Percentiles rank a stretch among this genome's conserved stretches.
Conservation (phyloP, 2,888 invertebrate species). For the Agrochola circellaris region DNA sequence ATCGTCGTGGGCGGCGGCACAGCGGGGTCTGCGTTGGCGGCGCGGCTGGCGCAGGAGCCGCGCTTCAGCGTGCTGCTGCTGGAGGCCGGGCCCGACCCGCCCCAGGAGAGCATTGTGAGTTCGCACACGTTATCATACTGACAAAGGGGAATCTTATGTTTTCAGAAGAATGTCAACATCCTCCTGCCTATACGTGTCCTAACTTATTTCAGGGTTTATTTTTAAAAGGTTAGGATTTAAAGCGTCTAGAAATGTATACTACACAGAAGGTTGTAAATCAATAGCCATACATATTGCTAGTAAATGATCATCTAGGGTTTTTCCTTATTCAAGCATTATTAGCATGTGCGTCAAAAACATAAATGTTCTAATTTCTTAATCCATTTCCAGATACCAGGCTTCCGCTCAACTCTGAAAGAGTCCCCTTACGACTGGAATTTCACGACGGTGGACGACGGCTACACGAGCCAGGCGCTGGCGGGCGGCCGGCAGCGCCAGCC, state of each 20-base stretch:
- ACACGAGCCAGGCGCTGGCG: slow-evolving; percentile 77
- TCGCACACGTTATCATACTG: background rate
- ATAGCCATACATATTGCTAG: background rate
- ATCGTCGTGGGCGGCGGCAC: slow-evolving; percentile 85
- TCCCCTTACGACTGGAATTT: slow-evolving; percentile 84
- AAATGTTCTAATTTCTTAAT: background rate
- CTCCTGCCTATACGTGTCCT: background rate
- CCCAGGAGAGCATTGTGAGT: slow-evolving; percentile 81
- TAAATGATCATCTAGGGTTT: background rate
- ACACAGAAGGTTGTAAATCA: background rate
- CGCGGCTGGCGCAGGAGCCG: slow-evolving; percentile 75
- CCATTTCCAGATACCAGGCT: slow-evolving; percentile 78
- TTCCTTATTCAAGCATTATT: background rate
- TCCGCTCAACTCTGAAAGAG: slow-evolving; percentile 71
- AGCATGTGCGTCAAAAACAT: background rate
- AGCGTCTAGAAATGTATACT: background rate
- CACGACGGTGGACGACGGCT: slow-evolving; percentile 76
- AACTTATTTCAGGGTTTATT: background rate
- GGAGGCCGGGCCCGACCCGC: slow-evolving; percentile 84
- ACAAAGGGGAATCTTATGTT: background rate
- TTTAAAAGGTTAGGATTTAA: too few species aligned
- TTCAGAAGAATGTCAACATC: background rate
- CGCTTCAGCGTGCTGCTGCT: slow-evolving; percentile 78
- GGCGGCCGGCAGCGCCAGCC: slow-evolving; percentile 79
- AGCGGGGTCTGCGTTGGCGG: slow-evolving; percentile 81